phyloP scores from a whole-genome alignment of 2,113 vertebrate genomes.

The Amblyopsis rosae region DNA sequence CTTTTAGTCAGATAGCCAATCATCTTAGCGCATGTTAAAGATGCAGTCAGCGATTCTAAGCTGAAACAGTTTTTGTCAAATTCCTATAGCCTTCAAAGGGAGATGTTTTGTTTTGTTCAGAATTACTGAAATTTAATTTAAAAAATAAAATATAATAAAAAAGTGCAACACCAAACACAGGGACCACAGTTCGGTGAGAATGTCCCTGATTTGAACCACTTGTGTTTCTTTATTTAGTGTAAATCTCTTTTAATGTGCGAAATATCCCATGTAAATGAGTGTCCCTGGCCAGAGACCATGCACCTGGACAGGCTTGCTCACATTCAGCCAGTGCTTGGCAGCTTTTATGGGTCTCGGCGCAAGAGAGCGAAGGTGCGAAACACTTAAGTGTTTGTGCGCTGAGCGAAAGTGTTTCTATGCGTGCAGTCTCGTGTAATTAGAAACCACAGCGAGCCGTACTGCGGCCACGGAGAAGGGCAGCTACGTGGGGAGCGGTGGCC shows the following conservation, averaged over 20 bases:
- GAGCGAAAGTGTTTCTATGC: background rate
- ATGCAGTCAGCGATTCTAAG: no score
- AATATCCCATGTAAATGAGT: background rate
- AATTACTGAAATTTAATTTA: no score
- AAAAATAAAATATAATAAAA: no score
- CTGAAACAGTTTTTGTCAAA: no score
- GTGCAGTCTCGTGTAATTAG: constrained; percentile 15
- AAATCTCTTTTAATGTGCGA: constrained; percentile 1
- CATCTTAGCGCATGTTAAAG: no score
- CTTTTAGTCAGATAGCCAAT: no score
- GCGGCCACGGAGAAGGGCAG: background rate
- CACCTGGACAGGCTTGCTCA: background rate
- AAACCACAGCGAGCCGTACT: background rate
- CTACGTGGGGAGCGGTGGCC: background rate
- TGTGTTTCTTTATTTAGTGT: background rate
- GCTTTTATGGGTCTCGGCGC: background rate
- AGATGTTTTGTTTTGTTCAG: no score
- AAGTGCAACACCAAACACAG: no score
- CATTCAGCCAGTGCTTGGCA: background rate
- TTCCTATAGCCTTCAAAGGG: no score
- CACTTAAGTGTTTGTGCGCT: background rate
- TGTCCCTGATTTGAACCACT: no score
- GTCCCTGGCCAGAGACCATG: background rate
- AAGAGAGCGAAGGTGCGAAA: constrained; percentile 9
- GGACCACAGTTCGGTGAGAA: no score